Base-by-base conservation (phyloP, 2,113 vertebrate species). In the Spheniscus mendiculus region DNA sequence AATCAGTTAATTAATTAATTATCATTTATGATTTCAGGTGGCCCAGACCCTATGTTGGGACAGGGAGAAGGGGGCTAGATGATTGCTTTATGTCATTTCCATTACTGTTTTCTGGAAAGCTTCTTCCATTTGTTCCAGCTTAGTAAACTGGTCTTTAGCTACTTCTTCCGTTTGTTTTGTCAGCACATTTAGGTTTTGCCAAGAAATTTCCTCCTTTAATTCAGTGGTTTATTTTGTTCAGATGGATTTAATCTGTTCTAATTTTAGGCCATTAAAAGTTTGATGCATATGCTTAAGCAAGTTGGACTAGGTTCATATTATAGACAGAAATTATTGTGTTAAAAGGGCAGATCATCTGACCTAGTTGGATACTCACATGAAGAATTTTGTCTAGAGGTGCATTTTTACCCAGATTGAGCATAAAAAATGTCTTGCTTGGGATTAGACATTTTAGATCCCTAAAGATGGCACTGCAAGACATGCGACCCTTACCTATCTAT, bases 41-140 rank as follows among this genome's bases (percentile, higher is more conserved):
- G 1, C 7, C 18, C 30, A 53, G 12, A 17, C n/a, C 11, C 19
- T 71, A 10, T 47, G 18, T 12, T 58, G 18, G 29, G 17, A 27
- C 5, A 58, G 27, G 22, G 3, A 82, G 11, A 5, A 78, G 8
- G 3, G n/a, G 3, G 2, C 1, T 49, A 50, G 34, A 9, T 70
- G 7, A 84, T 38, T 42, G 2, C 1, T 59, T 70, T 53, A 55
- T 15, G 4, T 59, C 1, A 44, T 79, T 85, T 82, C 9, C 20
- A 3, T 71, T 42, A 26, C 1, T 23, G 10, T 40, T n/a, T 67
- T 45, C 45, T 71, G 4, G 2, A 83, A 77, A 81, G 2, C 6
- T 66, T 91, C 42, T 79, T 82, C 8, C 8, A 3, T 59, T 71
- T 52, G 4, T 47, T 76, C 4, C 36, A n/a, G 18, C 6, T 47